These are phyloP conservation scores for Coregonus sp. DNA, from an alignment of 2,797 vertebrate genomes.

Conservation along the genomic window DNA sequence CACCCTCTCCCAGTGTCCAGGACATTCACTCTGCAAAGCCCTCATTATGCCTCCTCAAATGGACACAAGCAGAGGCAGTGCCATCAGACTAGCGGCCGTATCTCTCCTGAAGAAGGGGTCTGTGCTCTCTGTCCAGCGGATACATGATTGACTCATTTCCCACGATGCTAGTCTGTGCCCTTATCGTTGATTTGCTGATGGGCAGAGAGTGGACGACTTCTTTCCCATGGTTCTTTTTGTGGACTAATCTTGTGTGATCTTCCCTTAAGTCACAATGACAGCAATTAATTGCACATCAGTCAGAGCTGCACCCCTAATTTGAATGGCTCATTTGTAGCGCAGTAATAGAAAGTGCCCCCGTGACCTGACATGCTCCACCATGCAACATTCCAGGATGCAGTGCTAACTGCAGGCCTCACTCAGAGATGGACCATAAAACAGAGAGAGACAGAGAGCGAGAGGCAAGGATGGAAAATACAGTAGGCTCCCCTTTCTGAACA, in stretches of 20 bases:
- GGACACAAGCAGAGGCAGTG: conserved; percentile 52
- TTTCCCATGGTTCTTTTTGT: conserved; percentile 70
- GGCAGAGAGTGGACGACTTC: conserved; percentile 59
- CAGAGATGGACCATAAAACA: conserved; percentile 43
- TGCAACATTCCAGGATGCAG: conserved; percentile 59
- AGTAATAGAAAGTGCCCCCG: conserved; percentile 48
- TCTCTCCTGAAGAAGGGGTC: conserved; percentile 48
- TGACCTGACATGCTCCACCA: conserved; percentile 60
- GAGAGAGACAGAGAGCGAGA: neutral
- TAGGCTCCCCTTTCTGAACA: conserved; percentile 40
- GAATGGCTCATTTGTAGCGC: conserved; percentile 57
- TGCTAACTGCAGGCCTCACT: conserved; percentile 48
- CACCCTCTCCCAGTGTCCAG: conserved; percentile 39
- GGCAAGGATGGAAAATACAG: conserved; percentile 38
- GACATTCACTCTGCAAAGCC: conserved; percentile 60
- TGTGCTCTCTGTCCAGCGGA: conserved; percentile 39
- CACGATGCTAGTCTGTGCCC: conserved; percentile 50
- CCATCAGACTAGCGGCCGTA: conserved; percentile 43
- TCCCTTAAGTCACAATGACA: conserved; percentile 57
- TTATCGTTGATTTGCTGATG: conserved; percentile 52
- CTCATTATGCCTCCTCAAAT: conserved; percentile 55
- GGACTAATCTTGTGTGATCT: conserved; percentile 63
- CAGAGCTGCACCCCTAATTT: conserved; percentile 46
- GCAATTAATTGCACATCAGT: conserved; percentile 62
- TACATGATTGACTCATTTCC: conserved; percentile 64